Percentiles rank a stretch among this genome's conserved stretches.
Evolutionary conservation across 2,113 vertebrate species (phyloP).

Genomic region (Irena cyanogastra): DNA sequence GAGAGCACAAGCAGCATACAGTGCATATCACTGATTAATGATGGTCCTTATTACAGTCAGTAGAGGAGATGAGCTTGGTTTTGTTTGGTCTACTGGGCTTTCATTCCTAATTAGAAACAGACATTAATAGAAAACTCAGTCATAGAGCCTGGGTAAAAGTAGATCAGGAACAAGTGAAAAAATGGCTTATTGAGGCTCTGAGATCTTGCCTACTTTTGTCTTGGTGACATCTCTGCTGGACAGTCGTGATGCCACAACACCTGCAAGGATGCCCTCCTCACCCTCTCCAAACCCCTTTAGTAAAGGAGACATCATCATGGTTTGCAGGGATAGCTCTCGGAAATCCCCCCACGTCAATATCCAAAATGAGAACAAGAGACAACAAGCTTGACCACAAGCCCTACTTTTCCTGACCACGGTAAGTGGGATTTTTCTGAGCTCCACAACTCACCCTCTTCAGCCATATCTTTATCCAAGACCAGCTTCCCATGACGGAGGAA

Average conservation of each 20-base stretch:
- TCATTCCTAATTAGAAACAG: constrained; percentile 32
- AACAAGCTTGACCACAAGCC: not conserved
- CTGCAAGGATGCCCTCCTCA: not conserved
- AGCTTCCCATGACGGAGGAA: constrained; percentile 95
- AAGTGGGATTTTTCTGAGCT: not conserved
- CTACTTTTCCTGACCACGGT: not conserved
- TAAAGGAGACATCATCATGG: accelerated
- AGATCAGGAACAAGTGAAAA: not conserved
- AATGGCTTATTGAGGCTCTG: not conserved
- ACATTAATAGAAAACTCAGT: not conserved
- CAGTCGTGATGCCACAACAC: not conserved
- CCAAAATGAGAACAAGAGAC: not conserved
- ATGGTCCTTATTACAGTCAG: not conserved
- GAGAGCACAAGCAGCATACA: not conserved
- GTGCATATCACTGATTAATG: not conserved
- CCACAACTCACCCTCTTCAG: constrained; percentile 87
- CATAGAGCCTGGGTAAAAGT: not conserved
- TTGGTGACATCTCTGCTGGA: not conserved
- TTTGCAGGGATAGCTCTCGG: not conserved
- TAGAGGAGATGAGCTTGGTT: not conserved
- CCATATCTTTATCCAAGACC: constrained; percentile 96
- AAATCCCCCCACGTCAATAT: not conserved
- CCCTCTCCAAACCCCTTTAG: not conserved
- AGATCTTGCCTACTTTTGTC: not conserved
- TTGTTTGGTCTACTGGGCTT: not conserved